Evolutionary conservation across 2,113 vertebrate species (phyloP), one percentile per base, ranked within the genome.

Genomic region (Pogonocichla stellata): DNA sequence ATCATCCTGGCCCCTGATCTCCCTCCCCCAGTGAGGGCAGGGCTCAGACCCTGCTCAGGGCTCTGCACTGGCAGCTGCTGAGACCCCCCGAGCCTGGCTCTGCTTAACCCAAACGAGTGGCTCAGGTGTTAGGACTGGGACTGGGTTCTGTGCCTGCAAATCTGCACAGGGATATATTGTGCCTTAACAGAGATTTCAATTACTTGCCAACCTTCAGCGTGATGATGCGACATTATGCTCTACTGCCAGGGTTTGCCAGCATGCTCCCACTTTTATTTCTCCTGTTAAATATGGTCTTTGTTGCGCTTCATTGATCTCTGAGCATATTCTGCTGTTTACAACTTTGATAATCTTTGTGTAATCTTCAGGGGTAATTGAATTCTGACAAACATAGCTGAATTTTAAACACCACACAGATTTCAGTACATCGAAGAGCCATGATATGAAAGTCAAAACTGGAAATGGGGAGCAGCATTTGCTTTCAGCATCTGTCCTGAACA

Each of bases 271-370:
- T 98, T 97, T 97, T 91, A 97, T 97, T 97, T 94, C 97, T 97
- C 90, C 95, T 93, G 91, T 97, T 98, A 97, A 98, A 97, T 96
- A 96, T 83, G 96, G 97, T 95, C 96, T 97, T 94, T 97, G 97
- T 91, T 88, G 95, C 72, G 95, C 96, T 97, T 95, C 97, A 97
- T 97, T 96, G 92, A 98, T 97, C 97, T 96, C 94, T 91, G 96
- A 97, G 95, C 97, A 98, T 96, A 98, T 95, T 96, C 93, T 83
- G 92, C 97, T 98, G 95, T 97, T 98, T 97, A 97, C 97, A 97
- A 86, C 96, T 97, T 97, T 96, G 97, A 97, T 97, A 96, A 98
- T 98, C 98, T 97, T 96, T 97, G 96, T 96, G 95, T 98, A 97
- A 98, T 97, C 97, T 97, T 96, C 81, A 87, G 92, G 96, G 97